Evolutionary conservation across 2,888 invertebrate genomes (phyloP), one percentile per base, ranked within the genome.

Genomic region (Diarsia mendica): DNA sequence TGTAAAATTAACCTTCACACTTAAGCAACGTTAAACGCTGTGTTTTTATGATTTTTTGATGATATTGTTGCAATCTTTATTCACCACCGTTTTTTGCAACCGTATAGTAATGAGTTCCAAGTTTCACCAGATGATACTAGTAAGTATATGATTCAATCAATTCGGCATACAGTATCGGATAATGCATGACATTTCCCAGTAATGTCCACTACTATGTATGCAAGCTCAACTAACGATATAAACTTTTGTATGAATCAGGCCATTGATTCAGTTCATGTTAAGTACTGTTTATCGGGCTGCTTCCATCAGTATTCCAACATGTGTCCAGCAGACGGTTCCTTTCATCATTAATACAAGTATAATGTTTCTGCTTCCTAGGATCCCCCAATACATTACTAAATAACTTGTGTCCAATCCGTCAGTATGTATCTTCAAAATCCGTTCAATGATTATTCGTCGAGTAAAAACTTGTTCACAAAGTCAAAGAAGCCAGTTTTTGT

Each of bases 221-320:
- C 69, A 74, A 80, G 82, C 75, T 67, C 44, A 44, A 72, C 33
- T 79, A 80, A 79, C 70, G 80, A 73, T 78, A 76, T 61, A 33
- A 39, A 75, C 64, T 66, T n/a, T n/a, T 64, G 66, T 64, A 88
- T 87, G 82, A 87, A 88, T 74, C 60, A 67, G 33, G 60, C 65
- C 84, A 78, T 87, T 87, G 84, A 87, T 86, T 71, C 77, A 68
- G 67, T 86, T 84, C 85, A 39, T 76, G 72, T 84, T 86, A 87
- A 86, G 85, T 83, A 78, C 77, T 73, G 77, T 86, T 83, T 87
- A 87, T 88, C 88, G 39, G 60, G 20, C 72, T 46, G 64, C 81
- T 78, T 73, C 80, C 82, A 87, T 88, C 88, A 53, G 67, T 67
- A 77, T 64, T 48, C 68, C 60, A 83, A 87, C 87, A 87, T 86